Conservation (phyloP, 37 sponge, comb jelly and placozoan species). For the Amphimedon queenslandica region DNA sequence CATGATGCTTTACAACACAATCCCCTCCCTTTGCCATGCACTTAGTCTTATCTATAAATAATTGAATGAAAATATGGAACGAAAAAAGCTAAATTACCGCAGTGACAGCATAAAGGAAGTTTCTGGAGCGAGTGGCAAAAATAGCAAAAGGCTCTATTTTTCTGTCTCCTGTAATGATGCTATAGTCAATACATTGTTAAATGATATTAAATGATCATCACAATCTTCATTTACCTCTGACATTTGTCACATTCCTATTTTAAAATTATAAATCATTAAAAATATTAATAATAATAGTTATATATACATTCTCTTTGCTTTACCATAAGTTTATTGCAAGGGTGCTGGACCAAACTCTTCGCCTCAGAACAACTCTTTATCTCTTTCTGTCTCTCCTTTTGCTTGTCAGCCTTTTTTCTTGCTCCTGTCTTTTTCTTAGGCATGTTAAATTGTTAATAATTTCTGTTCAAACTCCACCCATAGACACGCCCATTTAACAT, state of each 20-base stretch:
- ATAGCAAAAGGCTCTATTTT: constrained; percentile 97
- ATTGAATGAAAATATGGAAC: no score
- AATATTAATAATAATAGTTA: background rate
- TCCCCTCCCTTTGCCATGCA: constrained; percentile 95
- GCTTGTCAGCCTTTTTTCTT: constrained; percentile 93
- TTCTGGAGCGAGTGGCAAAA: constrained; percentile 87
- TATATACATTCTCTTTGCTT: background rate
- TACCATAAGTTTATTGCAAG: constrained; percentile 78
- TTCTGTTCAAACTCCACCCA: background rate
- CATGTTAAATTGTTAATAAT: constrained; percentile 72
- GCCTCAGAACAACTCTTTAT: constrained; percentile 57
- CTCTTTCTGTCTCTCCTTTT: constrained; percentile 75
- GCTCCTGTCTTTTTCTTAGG: constrained; percentile 98
- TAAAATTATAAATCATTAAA: background rate
- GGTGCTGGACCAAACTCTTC: constrained; percentile 51
- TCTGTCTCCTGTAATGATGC: constrained; percentile 65
- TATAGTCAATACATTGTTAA: background rate
- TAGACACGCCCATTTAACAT: background rate
- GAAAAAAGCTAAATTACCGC: constrained; percentile 54
- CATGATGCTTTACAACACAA: constrained; percentile 92
- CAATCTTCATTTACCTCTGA: constrained; percentile 40
- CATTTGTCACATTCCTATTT: constrained; percentile 91
- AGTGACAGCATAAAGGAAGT: constrained; percentile 86
- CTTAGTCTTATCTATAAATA: constrained; percentile 86
- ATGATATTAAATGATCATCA: background rate